These are phyloP conservation scores for Neosilurus mollespiculum DNA, from an alignment of 2,797 vertebrate species.

Conservation along the genomic window DNA sequence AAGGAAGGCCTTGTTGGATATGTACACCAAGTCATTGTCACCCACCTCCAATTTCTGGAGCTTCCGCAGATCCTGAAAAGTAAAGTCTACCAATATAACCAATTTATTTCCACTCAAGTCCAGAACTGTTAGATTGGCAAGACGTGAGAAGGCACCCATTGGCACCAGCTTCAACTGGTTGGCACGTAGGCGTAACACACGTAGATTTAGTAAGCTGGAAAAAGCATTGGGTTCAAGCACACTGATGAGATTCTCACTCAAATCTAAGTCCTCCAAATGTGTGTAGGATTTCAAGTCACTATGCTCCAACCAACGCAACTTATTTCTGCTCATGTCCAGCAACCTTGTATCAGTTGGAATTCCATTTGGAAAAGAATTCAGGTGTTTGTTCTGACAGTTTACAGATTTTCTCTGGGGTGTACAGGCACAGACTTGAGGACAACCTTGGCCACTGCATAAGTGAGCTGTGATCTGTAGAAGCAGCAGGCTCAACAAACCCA, in stretches of 20 bases:
- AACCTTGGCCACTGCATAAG: slow-evolving; percentile 70
- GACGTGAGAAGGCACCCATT: slow-evolving; percentile 87
- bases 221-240: slow-evolving; percentile 94
- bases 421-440: slow-evolving; percentile 92
- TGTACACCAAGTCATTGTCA: slow-evolving; percentile 96
- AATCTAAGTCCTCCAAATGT: slow-evolving; percentile 87
- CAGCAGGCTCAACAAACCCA: slow-evolving; percentile 69
- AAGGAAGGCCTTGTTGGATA: slow-evolving; percentile 93
- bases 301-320: slow-evolving; percentile 90
- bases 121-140: slow-evolving; percentile 88
- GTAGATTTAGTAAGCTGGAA: slow-evolving; percentile 83
- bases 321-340: slow-evolving; percentile 91
- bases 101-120: slow-evolving; percentile 96
- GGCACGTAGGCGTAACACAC: slow-evolving; percentile 80
- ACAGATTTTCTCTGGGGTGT: slow-evolving; percentile 77
- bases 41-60: slow-evolving; percentile 90
- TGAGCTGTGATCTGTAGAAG: slow-evolving; percentile 73
- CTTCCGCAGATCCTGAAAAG: slow-evolving; percentile 88
- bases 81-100: slow-evolving; percentile 92
- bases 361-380: slow-evolving; percentile 86
- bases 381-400: slow-evolving; percentile 83
- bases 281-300: slow-evolving; percentile 83
- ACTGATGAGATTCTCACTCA: slow-evolving; percentile 92
- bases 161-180: slow-evolving; percentile 94
- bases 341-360: slow-evolving; percentile 86